A percentile compares a stretch with the other conserved stretches of the same genome.
These are phyloP conservation scores for Caenorhabditis sp. DNA, from an alignment of 2,888 invertebrate genomes.

Conservation along the genomic window DNA sequence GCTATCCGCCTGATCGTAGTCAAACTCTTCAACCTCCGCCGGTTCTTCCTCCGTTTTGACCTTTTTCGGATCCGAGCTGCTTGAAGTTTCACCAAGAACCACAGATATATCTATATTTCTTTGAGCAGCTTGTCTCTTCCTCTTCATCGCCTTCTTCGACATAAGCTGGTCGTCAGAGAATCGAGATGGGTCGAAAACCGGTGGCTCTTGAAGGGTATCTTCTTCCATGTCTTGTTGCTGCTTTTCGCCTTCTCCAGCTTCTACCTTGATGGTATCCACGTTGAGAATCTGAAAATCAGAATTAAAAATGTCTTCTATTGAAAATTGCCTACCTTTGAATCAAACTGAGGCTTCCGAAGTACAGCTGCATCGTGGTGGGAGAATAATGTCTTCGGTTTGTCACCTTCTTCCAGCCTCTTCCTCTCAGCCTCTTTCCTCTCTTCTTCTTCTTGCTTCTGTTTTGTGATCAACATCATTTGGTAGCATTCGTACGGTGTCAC, in stretches of 20 bases:
- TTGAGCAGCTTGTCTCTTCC: conserved; percentile 59
- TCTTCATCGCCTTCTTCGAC: conserved; percentile 73
- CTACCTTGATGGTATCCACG: conserved; percentile 28
- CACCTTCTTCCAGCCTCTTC: conserved; percentile 52
- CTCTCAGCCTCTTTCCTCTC: conserved; percentile 56
- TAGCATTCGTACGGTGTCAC: conserved; percentile 74
- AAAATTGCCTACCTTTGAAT: conserved; percentile 35
- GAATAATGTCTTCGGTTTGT: conserved; percentile 65
- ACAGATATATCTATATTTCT: conserved; percentile 53
- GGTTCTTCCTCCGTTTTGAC: conserved; percentile 35
- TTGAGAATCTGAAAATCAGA: conserved; percentile 50
- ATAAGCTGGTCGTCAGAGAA: conserved; percentile 69
- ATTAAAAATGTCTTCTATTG: no score
- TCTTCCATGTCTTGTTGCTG: conserved; percentile 1
- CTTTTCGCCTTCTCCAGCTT: background rate
- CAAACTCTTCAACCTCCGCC: conserved; percentile 62
- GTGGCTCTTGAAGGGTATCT: conserved; percentile 17
- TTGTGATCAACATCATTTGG: conserved; percentile 66
- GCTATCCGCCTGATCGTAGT: conserved; percentile 57
- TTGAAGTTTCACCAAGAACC: conserved; percentile 45
- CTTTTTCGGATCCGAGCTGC: conserved; percentile 37
- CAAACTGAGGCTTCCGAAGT: conserved; percentile 67
- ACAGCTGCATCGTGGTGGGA: conserved; percentile 72
- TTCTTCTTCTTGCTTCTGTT: conserved; percentile 64
- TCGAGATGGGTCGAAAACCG: conserved; percentile 50